Base-by-base conservation (phyloP, 2,113 vertebrate genomes). In the Hepsetus odoe region DNA sequence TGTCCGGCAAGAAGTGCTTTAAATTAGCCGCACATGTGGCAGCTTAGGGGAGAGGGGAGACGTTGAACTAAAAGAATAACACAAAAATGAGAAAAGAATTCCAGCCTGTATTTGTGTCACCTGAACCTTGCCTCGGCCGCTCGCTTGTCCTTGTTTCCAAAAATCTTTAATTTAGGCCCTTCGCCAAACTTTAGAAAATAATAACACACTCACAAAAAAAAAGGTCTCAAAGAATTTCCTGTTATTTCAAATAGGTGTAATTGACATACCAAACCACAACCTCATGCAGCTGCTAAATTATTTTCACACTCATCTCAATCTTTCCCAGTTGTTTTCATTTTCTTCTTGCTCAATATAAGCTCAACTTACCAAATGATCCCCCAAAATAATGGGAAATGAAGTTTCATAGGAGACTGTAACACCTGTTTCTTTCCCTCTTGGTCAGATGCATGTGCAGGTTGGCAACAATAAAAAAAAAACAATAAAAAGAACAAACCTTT, bases 171-270 rank as follows among this genome's bases (percentile, higher is more conserved):
- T 74, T 58, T 72, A 30, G 22, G 53, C 12, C 46, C 67, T 69
- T 72, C 32, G 40, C 51, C 10, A n/a, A 56, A 13, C 38, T 38
- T 71, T 53, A 5, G 53, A 78, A 72, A 81, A 81, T 35, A 75
- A 14, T 42, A 59, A 74, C 72, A 38, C n/a, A n/a, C n/a, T n/a
- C n/a, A n/a, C n/a, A 9, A 38, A 9, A 80, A 53, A 62, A 75
- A 76, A 14, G 33, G 69, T 0, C 58, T 0, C n/a, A 65, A 55
- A 76, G 82, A 83, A 83, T 77, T 77, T 81, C 79, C 76, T 83
- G 81, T 79, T 81, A 85, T 85, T 83, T 75, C 81, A 83, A 74
- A 81, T 38, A 61, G 55, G 66, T 58, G 30, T 79, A 79, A 83
- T 80, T 83, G 82, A 80, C 79, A 83, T 79, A 72, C 71, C 79